Conservation (phyloP, 2,797 vertebrate species). For the Gallinago stenura region DNA sequence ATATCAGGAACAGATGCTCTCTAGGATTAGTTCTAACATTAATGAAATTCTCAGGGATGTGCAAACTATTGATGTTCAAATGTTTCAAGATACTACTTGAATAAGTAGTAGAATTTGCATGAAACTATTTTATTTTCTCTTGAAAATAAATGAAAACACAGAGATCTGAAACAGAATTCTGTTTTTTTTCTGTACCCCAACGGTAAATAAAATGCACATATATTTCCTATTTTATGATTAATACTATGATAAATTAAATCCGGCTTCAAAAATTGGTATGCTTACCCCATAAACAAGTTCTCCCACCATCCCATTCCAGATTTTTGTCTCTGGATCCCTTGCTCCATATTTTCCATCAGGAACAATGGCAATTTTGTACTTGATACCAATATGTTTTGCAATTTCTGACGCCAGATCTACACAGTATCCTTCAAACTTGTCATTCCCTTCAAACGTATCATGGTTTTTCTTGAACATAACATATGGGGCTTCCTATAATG, state of each 20-base stretch:
- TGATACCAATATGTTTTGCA: slow-evolving; percentile 98
- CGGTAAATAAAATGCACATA: slow-evolving; percentile 17
- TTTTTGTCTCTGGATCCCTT: slow-evolving; percentile 97
- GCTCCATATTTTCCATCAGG: slow-evolving; percentile 98
- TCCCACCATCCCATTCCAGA: slow-evolving; percentile 99
- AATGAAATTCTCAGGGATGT: background rate
- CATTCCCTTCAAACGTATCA: slow-evolving; percentile 97
- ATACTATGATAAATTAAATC: slow-evolving; percentile 50
- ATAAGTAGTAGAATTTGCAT: background rate
- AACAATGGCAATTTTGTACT: slow-evolving; percentile 99
- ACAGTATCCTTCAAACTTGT: slow-evolving; percentile 98
- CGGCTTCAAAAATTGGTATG: slow-evolving; percentile 72
- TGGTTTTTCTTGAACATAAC: slow-evolving; percentile 99
- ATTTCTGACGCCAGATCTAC: slow-evolving; percentile 99
- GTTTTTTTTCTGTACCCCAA: background rate
- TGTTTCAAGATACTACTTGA: background rate
- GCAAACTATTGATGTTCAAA: background rate
- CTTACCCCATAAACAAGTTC: slow-evolving; percentile 99
- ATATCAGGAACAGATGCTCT: background rate
- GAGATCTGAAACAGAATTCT: background rate
- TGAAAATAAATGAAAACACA: slow-evolving; percentile 22
- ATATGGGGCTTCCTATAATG: slow-evolving; percentile 96
- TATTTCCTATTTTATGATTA: slow-evolving; percentile 29
- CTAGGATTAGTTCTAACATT: background rate
- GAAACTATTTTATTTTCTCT: background rate